These are phyloP conservation scores for Drosophila aldrichi DNA, from an alignment of 2,888 invertebrate genomes.

Conservation along the genomic window DNA sequence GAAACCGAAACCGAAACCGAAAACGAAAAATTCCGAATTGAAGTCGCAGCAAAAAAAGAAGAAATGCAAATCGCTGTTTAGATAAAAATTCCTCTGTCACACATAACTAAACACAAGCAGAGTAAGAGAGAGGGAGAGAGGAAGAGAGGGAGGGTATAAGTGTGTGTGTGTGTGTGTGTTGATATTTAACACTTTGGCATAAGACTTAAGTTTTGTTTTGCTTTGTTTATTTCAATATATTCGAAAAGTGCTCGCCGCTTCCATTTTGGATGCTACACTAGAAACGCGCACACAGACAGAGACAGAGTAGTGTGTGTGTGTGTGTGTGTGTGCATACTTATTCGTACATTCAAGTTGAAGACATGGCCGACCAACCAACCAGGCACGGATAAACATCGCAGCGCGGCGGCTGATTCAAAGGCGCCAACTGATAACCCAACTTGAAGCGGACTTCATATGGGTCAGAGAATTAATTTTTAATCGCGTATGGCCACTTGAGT, in stretches of 20 bases:
- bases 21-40: constrained; percentile 45
- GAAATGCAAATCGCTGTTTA: constrained; percentile 63
- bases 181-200: constrained; percentile 50
- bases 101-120: constrained; percentile 29
- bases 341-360: constrained; percentile 20
- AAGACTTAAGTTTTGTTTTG: constrained; percentile 46
- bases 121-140: not conserved
- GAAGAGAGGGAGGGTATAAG: not conserved
- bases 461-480: constrained; percentile 79
- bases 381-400: constrained; percentile 58
- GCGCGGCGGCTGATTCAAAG: constrained; percentile 76
- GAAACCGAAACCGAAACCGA: constrained; percentile 34
- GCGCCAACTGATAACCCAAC: constrained; percentile 65
- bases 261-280: constrained; percentile 30
- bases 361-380: constrained; percentile 41
- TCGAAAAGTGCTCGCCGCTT: constrained; percentile 21
- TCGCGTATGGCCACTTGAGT: constrained; percentile 79
- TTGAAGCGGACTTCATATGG: constrained; percentile 30
- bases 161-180: constrained; percentile 2
- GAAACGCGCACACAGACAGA: not conserved
- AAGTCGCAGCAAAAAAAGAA: constrained; percentile 57
- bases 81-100: constrained; percentile 55
- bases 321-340: not conserved
- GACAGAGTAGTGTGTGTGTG: not conserved
- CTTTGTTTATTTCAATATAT: constrained; percentile 56